phyloP scores from a whole-genome alignment of 2,797 vertebrate species.

The Phrynocephalus guinanensis region DNA sequence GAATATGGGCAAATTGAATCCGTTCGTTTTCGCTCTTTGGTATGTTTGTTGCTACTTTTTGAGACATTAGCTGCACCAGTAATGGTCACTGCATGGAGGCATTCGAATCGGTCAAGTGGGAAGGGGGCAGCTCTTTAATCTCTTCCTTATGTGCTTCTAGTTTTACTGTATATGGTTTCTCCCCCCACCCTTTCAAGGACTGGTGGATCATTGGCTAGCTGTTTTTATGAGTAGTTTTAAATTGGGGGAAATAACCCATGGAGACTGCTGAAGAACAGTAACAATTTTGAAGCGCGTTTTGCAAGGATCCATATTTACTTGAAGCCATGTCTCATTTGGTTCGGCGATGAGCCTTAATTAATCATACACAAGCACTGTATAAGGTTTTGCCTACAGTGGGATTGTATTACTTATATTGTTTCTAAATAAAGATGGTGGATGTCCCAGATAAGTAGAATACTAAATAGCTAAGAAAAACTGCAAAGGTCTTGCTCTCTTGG shows the following conservation, averaged over 20 bases:
- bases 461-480: too few relatives aligned
- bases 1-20: conserved; percentile 89
- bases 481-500: too few relatives aligned
- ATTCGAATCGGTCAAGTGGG: background rate
- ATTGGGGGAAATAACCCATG: background rate
- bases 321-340: background rate
- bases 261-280: background rate
- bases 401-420: too few relatives aligned
- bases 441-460: too few relatives aligned
- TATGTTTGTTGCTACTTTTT: conserved; percentile 69
- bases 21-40: conserved; percentile 92
- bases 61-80: background rate
- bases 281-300: background rate
- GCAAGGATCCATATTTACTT: background rate
- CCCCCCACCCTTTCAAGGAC: background rate
- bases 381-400: too few relatives aligned
- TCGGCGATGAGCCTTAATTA: too few relatives aligned
- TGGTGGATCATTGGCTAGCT: background rate
- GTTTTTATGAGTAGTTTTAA: background rate
- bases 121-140: background rate
- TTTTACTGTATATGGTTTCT: background rate
- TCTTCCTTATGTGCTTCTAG: background rate
- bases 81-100: background rate
- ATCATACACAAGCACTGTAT: too few relatives aligned
- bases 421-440: too few relatives aligned